Evolutionary conservation across 1,140 invertebrate genomes (phyloP), one percentile per base, ranked within the genome.

Genomic region (Heliconius himera): DNA sequence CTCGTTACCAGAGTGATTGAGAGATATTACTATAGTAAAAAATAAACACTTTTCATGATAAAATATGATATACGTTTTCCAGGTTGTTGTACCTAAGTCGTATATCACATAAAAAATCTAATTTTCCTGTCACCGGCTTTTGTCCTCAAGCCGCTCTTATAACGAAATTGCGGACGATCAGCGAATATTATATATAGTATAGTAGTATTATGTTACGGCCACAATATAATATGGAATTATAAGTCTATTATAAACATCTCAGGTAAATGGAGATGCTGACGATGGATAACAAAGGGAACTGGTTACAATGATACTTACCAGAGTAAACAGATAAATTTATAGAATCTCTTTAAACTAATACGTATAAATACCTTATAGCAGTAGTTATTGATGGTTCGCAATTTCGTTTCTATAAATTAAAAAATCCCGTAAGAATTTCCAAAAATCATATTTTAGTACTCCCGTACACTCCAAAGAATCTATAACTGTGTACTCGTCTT

Each of bases 101-200:
- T 76, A 70, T 46, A 70, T 76, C 38, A 70, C 22, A 66, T 36
- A 70, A 46, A 74, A 26, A 76, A 76, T 46, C 56, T 70, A 70
- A 76, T 70, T 70, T 70, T 76, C 60, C 41, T 70, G 60, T 76
- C 74, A 38, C 46, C 33, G 66, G 74, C 74, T 60, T 70, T 54
- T 60, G 26, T 74, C 26, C 26, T 70, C 56, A 76, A 76, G 60
- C 66, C 18, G 51, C 49, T 76, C 22, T 70, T 76, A 66, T 76
- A 76, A 76, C 56, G 74, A 76, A 76, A 76, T 76, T 76, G 74
- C 41, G 11, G 41, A 76, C 74, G 36, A 76, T 76, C 56, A 75
- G 60, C 74, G 74, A 76, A 76, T 76, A 76, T 70, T 70, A 33
- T 76, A 76, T 70, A 33, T 76, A 76, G 60, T 76, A 76, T 70